Percentiles rank a stretch among this genome's conserved stretches.
Conservation (phyloP, 2,888 invertebrate genomes). For the Maniola hyperantus region DNA sequence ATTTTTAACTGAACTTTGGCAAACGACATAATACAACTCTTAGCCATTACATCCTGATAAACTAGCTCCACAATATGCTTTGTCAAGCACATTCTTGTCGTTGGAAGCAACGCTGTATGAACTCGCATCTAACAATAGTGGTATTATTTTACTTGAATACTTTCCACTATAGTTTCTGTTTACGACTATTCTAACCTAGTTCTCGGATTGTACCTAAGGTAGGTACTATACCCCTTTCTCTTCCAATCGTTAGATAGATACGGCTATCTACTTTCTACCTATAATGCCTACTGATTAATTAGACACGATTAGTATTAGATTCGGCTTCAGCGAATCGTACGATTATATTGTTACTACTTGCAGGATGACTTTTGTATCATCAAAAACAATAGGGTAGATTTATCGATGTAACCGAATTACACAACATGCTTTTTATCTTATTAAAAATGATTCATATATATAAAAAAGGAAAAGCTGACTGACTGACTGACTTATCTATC, state of each 20-base stretch:
- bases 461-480: no score
- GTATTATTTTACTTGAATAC: slow-evolving; percentile 46
- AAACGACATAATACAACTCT: background rate
- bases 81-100: slow-evolving; percentile 16
- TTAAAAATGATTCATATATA: no score
- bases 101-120: slow-evolving; percentile 26
- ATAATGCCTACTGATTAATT: slow-evolving; percentile 79
- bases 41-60: background rate
- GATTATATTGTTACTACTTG: slow-evolving; percentile 35
- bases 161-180: slow-evolving; percentile 53
- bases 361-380: background rate
- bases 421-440: no score
- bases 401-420: background rate
- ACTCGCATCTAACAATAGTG: slow-evolving; percentile 38
- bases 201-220: slow-evolving; percentile 54
- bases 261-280: slow-evolving; percentile 71
- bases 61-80: slow-evolving; percentile 13
- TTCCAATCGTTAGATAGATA: slow-evolving; percentile 60
- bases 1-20: background rate
- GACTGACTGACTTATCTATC: no score
- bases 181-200: slow-evolving; percentile 56
- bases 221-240: slow-evolving; percentile 71
- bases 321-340: slow-evolving; percentile 48
- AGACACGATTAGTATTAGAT: slow-evolving; percentile 69
- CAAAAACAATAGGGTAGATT: background rate